phyloP scores from a whole-genome alignment of 2,797 vertebrate species.

The Phrynocephalus guinanensis region DNA sequence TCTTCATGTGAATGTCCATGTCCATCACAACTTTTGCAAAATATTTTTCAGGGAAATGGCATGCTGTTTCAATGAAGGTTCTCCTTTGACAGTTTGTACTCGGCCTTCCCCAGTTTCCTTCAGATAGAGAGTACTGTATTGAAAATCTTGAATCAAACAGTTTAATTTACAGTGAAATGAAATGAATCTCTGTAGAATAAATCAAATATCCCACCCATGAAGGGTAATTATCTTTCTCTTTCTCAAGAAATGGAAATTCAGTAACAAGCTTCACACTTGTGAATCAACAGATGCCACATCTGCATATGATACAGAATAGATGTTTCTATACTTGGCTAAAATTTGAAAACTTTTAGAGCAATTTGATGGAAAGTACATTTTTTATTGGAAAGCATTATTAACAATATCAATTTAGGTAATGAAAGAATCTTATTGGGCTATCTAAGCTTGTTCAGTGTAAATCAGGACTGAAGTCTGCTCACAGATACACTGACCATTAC shows the following conservation, averaged over 20 bases:
- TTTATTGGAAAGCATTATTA: conserved; percentile 22
- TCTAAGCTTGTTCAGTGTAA: background rate
- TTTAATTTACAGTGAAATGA: conserved; percentile 74
- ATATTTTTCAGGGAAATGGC: conserved; percentile 14
- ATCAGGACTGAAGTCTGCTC: background rate
- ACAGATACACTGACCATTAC: background rate
- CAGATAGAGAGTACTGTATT: conserved; percentile 61
- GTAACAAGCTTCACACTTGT: conserved; percentile 56
- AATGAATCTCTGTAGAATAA: conserved; percentile 75
- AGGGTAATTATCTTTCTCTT: conserved; percentile 74
- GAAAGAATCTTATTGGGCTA: background rate
- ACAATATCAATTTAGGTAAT: background rate
- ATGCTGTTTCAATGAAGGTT: conserved; percentile 48
- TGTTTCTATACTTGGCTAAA: conserved; percentile 45
- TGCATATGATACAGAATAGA: background rate
- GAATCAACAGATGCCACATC: conserved; percentile 58
- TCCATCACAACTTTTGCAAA: conserved; percentile 16
- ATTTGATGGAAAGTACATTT: conserved; percentile 34
- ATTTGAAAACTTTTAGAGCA: conserved; percentile 42
- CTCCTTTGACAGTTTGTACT: conserved; percentile 57
- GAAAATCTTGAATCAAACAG: conserved; percentile 75
- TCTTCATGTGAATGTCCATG: background rate
- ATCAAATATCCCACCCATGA: conserved; percentile 75
- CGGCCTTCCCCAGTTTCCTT: conserved; percentile 56
- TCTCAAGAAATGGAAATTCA: conserved; percentile 62